Evolutionary conservation across 1,140 invertebrate species (phyloP).

Genomic region (Drosophila melanogaster): DNA sequence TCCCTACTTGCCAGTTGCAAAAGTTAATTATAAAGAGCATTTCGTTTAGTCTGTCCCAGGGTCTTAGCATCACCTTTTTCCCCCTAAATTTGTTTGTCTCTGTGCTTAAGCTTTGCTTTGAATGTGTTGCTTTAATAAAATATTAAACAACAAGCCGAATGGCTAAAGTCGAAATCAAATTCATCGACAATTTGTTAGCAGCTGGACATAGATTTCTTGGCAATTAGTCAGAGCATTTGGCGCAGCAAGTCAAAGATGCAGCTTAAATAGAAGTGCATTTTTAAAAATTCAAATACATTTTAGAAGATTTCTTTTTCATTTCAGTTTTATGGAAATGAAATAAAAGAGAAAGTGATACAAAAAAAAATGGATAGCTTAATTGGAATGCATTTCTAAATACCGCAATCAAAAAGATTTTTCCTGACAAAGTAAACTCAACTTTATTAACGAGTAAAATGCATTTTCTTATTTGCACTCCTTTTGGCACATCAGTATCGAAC

Average conservation of each 20-base stretch:
- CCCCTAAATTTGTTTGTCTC: conserved; percentile 32
- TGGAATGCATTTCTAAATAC: neutral
- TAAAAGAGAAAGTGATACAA: neutral
- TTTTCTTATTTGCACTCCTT: neutral
- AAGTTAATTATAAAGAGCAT: conserved; percentile 72
- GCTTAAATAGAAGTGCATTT: neutral
- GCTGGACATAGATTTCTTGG: conserved; percentile 1
- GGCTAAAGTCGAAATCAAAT: conserved; percentile 20
- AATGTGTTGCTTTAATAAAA: conserved; percentile 55
- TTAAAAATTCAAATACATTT: conserved; percentile 8
- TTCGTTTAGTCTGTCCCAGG: conserved; percentile 34
- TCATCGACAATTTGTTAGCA: conserved; percentile 40
- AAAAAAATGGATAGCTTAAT: neutral
- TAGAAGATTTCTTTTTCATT: neutral
- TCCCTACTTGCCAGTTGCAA: conserved; percentile 60
- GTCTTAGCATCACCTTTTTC: conserved; percentile 27
- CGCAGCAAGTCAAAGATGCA: conserved; percentile 10
- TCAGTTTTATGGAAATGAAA: too few relatives aligned
- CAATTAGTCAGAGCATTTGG: conserved; percentile 17
- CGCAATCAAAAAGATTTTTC: neutral
- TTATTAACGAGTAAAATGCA: neutral
- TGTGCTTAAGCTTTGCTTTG: conserved; percentile 22
- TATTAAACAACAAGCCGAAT: conserved; percentile 29
- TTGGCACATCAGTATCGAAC: too few relatives aligned
- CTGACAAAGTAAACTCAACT: neutral